Percentiles rank a stretch among this genome's conserved stretches.
Conservation (phyloP, 1,140 invertebrate genomes). For the Neodiprion fabricii region DNA sequence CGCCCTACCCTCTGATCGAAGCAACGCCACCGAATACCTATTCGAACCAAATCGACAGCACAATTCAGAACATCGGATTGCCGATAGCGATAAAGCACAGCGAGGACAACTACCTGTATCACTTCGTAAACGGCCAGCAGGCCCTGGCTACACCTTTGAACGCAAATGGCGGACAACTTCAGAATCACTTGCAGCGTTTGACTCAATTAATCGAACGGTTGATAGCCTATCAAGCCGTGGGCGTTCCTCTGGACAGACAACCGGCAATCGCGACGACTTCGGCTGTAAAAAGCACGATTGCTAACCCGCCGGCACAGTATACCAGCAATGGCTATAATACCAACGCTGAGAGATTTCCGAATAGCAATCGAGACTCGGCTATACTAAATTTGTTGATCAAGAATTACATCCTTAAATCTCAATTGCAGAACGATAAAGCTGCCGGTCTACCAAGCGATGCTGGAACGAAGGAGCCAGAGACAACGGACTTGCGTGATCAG, state of each 20-base stretch:
- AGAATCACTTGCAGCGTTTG: constrained; percentile 16
- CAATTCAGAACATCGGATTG: constrained; percentile 17
- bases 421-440: not conserved
- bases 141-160: constrained; percentile 1
- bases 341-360: not conserved
- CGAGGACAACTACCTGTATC: constrained; percentile 22
- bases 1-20: constrained; percentile 30
- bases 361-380: not conserved
- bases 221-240: constrained; percentile 24
- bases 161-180: not conserved
- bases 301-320: not conserved
- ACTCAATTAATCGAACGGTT: constrained; percentile 23
- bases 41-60: not conserved
- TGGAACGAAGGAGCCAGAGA: constrained; percentile 4
- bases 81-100: constrained; percentile 12
- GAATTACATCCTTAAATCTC: constrained; percentile 26
- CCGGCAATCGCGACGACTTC: not conserved
- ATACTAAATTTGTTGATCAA: constrained; percentile 30
- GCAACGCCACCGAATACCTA: not conserved
- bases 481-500: not conserved
- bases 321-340: constrained; percentile 1
- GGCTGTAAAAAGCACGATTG: not conserved
- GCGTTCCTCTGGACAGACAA: constrained; percentile 15
- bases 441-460: not conserved
- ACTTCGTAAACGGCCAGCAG: constrained; percentile 19